phyloP scores from a whole-genome alignment of 2,113 vertebrate genomes.

The Muntiacus reevesi region DNA sequence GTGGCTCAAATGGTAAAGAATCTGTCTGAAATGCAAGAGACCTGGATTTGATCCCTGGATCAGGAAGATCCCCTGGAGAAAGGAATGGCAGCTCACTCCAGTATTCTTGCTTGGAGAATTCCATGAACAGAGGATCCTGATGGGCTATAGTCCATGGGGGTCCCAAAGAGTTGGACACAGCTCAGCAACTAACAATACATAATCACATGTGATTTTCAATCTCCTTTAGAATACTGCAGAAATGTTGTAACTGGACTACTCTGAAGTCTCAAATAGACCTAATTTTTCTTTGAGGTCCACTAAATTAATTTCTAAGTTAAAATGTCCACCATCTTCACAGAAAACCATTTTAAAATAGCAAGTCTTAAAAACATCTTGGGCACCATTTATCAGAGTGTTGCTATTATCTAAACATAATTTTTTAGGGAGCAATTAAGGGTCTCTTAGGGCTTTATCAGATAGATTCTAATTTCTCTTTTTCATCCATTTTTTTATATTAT shows the following conservation, averaged over 20 bases:
- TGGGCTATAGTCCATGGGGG: background rate
- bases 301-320: background rate
- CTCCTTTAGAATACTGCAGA: background rate
- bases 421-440: background rate
- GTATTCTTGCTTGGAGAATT: background rate
- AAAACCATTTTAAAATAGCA: background rate
- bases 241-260: background rate
- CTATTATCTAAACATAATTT: background rate
- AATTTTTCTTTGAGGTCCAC: background rate
- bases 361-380: background rate
- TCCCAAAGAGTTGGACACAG: background rate
- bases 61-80: background rate
- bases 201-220: background rate
- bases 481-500: background rate
- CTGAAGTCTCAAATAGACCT: background rate
- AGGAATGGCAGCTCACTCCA: background rate
- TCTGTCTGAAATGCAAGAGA: background rate
- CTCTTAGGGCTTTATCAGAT: background rate
- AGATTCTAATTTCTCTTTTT: background rate
- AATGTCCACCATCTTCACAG: background rate
- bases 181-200: background rate
- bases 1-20: background rate
- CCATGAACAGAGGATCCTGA: background rate
- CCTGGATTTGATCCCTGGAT: background rate
- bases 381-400: background rate